Evolutionary conservation across 92 coral and sea anemone genomes (phyloP).

Genomic region (Heteractis magnifica): DNA sequence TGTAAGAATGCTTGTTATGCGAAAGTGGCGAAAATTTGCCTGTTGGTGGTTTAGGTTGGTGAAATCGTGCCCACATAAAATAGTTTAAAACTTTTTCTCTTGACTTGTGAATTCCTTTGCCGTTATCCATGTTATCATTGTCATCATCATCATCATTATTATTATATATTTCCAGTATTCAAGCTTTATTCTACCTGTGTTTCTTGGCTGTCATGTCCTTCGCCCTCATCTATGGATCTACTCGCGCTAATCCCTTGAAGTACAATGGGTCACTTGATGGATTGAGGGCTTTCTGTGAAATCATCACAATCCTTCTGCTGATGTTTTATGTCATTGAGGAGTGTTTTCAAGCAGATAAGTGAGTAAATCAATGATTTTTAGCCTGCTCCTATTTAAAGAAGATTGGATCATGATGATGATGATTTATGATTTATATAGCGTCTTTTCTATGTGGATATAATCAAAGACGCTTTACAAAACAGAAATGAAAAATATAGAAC

Average conservation of each 20-base stretch:
- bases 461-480: no score
- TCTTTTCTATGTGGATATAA: no score
- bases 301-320: slow-evolving; percentile 58
- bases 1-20: slow-evolving; percentile 87
- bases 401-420: no score
- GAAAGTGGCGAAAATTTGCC: slow-evolving; percentile 81
- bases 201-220: slow-evolving; percentile 75
- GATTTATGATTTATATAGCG: no score
- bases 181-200: slow-evolving; percentile 62
- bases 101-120: background rate
- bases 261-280: slow-evolving; percentile 76
- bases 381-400: no score
- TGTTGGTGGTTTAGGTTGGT: slow-evolving; percentile 84
- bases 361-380: slow-evolving; percentile 12
- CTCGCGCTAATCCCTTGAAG: slow-evolving; percentile 62
- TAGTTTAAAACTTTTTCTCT: background rate
- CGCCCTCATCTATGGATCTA: slow-evolving; percentile 78
- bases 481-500: no score
- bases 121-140: background rate
- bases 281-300: slow-evolving; percentile 83
- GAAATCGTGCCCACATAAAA: background rate
- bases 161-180: slow-evolving; percentile 53
- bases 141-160: background rate
- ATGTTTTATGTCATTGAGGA: slow-evolving; percentile 75
- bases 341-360: slow-evolving; percentile 70